These are phyloP conservation scores for Bombycilla garrulus DNA, from an alignment of 2,113 vertebrate species.

Conservation along the genomic window DNA sequence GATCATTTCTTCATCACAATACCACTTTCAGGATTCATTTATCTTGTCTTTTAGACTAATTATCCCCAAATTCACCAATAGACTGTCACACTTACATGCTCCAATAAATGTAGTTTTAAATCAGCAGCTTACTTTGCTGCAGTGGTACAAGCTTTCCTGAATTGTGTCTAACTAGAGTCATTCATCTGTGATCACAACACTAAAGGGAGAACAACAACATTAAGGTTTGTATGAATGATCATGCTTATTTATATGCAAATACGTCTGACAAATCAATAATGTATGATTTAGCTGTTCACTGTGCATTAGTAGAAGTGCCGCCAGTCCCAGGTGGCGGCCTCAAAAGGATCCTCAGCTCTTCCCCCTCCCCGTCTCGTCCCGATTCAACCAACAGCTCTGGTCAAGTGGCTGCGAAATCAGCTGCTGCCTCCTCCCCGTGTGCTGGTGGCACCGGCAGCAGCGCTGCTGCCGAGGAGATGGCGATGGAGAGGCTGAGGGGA, in stretches of 20 bases:
- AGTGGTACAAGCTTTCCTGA: conserved; percentile 70
- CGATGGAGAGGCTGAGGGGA: neutral
- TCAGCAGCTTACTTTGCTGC: conserved; percentile 76
- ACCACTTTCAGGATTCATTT: conserved; percentile 92
- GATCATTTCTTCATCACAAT: conserved; percentile 86
- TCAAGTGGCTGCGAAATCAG: conserved; percentile 41
- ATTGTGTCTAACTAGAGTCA: conserved; percentile 81
- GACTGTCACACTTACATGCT: conserved; percentile 88
- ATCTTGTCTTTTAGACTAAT: conserved; percentile 95
- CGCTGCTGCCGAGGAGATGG: neutral
- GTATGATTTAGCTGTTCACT: conserved; percentile 79
- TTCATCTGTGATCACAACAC: conserved; percentile 81
- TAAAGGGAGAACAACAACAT: conserved; percentile 76
- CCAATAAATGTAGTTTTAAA: conserved; percentile 86
- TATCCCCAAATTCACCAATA: conserved; percentile 83
- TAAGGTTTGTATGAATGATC: conserved; percentile 79
- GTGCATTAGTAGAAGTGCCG: conserved; percentile 60
- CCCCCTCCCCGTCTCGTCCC: neutral
- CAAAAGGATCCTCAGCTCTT: conserved; percentile 40
- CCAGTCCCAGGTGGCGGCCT: conserved; percentile 60
- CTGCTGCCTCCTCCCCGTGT: neutral
- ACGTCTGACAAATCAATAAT: conserved; percentile 84
- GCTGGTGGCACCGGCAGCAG: neutral
- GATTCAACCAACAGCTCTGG: neutral
- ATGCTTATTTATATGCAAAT: conserved; percentile 87